Conservation (phyloP, 2,888 invertebrate genomes). For the Empis stercorea region DNA sequence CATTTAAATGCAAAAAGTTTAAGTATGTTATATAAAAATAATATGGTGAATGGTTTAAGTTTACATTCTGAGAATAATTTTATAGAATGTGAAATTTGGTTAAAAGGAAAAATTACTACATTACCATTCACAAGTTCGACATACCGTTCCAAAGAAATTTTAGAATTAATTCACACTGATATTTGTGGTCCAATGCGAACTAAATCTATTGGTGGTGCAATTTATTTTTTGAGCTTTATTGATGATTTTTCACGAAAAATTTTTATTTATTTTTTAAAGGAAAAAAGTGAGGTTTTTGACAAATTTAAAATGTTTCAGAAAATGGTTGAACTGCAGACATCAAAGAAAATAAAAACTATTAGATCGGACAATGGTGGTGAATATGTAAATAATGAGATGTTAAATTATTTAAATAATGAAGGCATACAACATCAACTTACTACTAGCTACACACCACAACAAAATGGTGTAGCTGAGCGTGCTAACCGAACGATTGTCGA, state of each 20-base stretch:
- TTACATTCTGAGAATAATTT: background rate
- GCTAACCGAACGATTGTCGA: constrained; percentile 11
- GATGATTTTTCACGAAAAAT: no score
- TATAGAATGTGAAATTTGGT: constrained; percentile 2
- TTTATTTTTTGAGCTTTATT: constrained; percentile 6
- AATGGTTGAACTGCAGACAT: constrained; percentile 7
- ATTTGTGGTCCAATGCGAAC: no score
- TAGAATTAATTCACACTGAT: constrained; percentile 8
- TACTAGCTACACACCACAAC: constrained; percentile 3
- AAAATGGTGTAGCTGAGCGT: constrained; percentile 8
- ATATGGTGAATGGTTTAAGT: constrained; percentile 1
- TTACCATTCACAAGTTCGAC: constrained; percentile 6
- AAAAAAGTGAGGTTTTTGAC: constrained; percentile 11
- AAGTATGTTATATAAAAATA: background rate
- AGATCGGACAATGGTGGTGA: constrained; percentile 4
- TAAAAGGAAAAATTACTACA: constrained; percentile 5
- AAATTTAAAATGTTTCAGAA: constrained; percentile 9
- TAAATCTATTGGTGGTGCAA: constrained; percentile 3
- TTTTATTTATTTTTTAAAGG: constrained; percentile 10
- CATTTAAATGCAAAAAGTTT: constrained; percentile 3
- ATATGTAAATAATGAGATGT: constrained; percentile 1
- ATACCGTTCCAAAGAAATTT: background rate
- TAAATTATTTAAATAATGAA: background rate
- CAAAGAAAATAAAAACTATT: constrained; percentile 8
- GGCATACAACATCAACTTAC: constrained; percentile 3